These are phyloP conservation scores for Ifrita kowaldi DNA, from an alignment of 2,113 vertebrate species.

Conservation along the genomic window DNA sequence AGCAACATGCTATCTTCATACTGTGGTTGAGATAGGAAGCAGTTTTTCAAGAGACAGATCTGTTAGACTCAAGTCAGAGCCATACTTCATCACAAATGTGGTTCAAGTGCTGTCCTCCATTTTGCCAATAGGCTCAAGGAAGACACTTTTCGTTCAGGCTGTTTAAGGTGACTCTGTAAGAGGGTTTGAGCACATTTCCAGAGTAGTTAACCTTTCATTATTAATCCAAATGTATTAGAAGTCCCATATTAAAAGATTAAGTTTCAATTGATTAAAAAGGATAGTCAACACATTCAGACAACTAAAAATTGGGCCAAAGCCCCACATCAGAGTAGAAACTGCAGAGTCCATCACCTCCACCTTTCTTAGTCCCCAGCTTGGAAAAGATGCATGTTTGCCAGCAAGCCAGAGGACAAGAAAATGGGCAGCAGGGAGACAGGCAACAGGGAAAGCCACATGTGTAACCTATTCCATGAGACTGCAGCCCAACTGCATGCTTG, in stretches of 20 bases:
- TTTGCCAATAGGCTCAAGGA: background rate
- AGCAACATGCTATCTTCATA: background rate
- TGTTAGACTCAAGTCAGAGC: background rate
- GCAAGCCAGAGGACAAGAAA: background rate
- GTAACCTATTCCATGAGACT: background rate
- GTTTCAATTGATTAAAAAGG: background rate
- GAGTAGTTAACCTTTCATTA: background rate
- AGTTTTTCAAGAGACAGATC: background rate
- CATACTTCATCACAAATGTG: background rate
- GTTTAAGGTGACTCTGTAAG: background rate
- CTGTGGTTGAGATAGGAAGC: background rate
- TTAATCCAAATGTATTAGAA: background rate
- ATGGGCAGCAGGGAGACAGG: background rate
- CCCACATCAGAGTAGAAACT: background rate
- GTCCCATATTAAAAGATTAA: background rate
- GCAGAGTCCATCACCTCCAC: background rate
- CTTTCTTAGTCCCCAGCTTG: background rate
- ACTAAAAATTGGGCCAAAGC: background rate
- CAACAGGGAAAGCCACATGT: background rate
- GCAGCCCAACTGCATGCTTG: fast-evolving
- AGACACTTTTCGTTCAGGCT: background rate
- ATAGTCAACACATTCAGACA: background rate
- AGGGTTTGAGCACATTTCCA: background rate
- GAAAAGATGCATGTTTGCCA: background rate
- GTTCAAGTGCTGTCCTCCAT: background rate